These are phyloP conservation scores for Platerodrilus igneus DNA, from an alignment of 2,888 invertebrate species.

Conservation along the genomic window DNA sequence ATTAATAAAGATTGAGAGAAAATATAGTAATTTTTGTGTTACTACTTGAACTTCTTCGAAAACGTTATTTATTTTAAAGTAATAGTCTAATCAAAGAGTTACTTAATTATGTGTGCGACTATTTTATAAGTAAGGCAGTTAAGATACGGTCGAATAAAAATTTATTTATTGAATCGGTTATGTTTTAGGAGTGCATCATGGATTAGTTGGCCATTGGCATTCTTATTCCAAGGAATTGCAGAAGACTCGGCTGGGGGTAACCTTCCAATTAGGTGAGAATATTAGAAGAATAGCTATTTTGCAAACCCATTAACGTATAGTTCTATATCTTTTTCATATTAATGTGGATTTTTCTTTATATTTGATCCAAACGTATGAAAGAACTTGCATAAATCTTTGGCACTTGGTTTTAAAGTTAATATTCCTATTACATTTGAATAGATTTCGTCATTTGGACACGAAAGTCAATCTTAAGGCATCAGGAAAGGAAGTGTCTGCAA, in stretches of 20 bases:
- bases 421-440: too few species aligned
- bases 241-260: constrained; percentile 62
- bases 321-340: constrained; percentile 10
- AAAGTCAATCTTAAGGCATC: constrained; percentile 72
- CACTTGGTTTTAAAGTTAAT: too few species aligned
- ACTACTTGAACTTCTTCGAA: too few species aligned
- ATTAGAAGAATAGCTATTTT: constrained; percentile 1
- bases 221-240: constrained; percentile 77
- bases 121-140: too few species aligned
- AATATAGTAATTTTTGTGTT: too few species aligned
- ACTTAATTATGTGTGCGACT: too few species aligned
- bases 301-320: constrained; percentile 9
- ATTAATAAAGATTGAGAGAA: too few species aligned
- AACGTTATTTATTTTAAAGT: too few species aligned
- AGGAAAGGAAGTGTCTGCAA: constrained; percentile 44
- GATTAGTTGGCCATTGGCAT: constrained; percentile 91
- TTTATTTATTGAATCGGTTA: constrained; percentile 9
- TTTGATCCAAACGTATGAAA: too few species aligned
- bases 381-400: constrained; percentile 17
- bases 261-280: constrained; percentile 69
- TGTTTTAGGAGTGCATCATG: constrained; percentile 69
- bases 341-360: too few species aligned
- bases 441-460: constrained; percentile 83
- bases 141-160: too few species aligned
- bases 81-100: too few species aligned